phyloP scores from a whole-genome alignment of 2,888 invertebrate genomes.

The Zaprionus lineosus region DNA sequence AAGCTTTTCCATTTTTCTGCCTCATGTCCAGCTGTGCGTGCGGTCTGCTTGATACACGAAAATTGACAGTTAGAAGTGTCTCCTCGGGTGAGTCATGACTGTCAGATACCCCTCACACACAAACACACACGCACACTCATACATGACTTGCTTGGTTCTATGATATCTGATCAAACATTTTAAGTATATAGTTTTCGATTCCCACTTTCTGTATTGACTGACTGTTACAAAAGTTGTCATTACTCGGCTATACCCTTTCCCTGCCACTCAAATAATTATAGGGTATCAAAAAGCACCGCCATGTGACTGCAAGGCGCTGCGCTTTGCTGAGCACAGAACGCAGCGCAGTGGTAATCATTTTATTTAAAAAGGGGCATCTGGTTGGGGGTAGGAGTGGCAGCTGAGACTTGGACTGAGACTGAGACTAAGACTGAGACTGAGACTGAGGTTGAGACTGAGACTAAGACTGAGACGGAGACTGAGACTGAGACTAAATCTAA shows the following conservation, averaged over 20 bases:
- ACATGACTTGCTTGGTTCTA: too few species aligned
- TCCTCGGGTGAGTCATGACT: too few species aligned
- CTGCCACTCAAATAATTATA: neutral
- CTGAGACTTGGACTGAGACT: neutral
- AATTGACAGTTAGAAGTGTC: too few species aligned
- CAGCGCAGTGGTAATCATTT: too few species aligned
- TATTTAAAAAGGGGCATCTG: neutral
- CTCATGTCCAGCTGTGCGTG: neutral
- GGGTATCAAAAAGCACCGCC: neutral
- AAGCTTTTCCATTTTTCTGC: neutral
- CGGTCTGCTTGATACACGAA: too few species aligned
- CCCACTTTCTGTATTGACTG: too few species aligned
- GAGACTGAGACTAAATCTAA: slow-evolving; percentile 5
- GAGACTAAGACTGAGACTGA: neutral
- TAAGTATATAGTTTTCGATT: too few species aligned
- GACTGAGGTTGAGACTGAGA: neutral
- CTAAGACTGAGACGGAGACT: neutral
- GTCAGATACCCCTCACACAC: too few species aligned
- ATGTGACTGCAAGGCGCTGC: neutral
- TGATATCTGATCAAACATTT: too few species aligned
- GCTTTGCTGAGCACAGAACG: slow-evolving; percentile 11
- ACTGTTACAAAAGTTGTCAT: too few species aligned
- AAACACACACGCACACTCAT: too few species aligned
- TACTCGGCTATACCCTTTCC: neutral
- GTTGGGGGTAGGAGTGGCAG: neutral